Evolutionary conservation across 2,797 vertebrate genomes (phyloP).

Genomic region (Lycodopsis pacificus): DNA sequence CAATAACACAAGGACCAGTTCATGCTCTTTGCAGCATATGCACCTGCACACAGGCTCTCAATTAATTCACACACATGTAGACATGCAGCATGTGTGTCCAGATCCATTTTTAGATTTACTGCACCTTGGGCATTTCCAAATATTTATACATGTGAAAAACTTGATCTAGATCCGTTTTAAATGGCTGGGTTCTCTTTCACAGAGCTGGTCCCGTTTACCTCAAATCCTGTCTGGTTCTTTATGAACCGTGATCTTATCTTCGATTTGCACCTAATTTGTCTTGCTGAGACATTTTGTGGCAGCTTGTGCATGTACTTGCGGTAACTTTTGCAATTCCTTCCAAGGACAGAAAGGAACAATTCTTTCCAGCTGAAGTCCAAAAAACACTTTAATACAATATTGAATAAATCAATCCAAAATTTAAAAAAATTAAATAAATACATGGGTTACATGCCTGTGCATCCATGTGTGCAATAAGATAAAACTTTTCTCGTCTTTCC

Average conservation of each 20-base stretch:
- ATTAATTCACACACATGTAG: background rate
- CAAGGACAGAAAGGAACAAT: constrained; percentile 4
- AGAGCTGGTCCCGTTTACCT: background rate
- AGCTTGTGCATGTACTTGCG: constrained; percentile 6
- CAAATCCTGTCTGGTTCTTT: constrained; percentile 15
- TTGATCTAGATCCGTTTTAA: background rate
- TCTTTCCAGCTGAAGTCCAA: constrained; percentile 6
- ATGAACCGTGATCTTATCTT: constrained; percentile 19
- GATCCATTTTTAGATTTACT: constrained; percentile 24
- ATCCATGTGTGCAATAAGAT: background rate
- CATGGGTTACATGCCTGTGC: background rate
- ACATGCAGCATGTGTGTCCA: background rate
- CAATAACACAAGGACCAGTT: constrained; percentile 47
- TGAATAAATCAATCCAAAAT: constrained; percentile 5
- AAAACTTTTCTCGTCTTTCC: background rate
- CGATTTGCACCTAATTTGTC: constrained; percentile 42
- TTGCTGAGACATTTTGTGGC: constrained; percentile 30
- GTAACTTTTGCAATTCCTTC: constrained; percentile 10
- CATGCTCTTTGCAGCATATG: constrained; percentile 19
- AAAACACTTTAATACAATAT: background rate
- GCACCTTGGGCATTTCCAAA: background rate
- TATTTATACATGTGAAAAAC: constrained; percentile 12
- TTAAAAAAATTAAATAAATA: background rate
- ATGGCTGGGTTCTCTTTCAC: background rate
- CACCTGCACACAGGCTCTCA: constrained; percentile 22